Base-by-base conservation (phyloP, 2,113 vertebrate genomes). In the Lagopus leucura region DNA sequence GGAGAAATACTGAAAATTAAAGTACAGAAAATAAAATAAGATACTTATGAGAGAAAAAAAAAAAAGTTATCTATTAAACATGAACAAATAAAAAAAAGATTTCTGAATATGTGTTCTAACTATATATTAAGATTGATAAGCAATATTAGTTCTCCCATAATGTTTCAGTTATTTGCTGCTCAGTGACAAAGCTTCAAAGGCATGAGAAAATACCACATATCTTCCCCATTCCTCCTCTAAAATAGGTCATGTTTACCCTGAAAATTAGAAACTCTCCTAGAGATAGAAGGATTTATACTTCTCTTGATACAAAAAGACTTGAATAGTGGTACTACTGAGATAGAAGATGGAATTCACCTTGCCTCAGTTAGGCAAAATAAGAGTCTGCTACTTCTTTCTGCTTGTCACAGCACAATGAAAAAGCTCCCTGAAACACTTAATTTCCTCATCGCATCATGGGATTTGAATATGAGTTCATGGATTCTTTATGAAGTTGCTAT, bases 181-280 rank as follows among this genome's bases (percentile, higher is more conserved):
- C 15, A 14, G 15, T 48, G 58, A 24, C 13, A 61, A n/a, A 88
- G 0, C 17, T 79, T 52, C 6, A 18, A 48, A 65, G 8, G 1
- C 3, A 28, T 61, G 15, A 65, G 57, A 57, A 79, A 5, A 2
- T 27, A 22, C 3, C 1, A 2, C 17, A 5, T 45, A 4, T 34
- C 42, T 50, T 36, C 52, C 32, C 24, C 36, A 36, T 48, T 58
- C 15, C 1, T 5, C 10, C 18, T 12, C 7, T 60, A 27, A 86
- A 73, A 34, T 2, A 47, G 7, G 28, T 72, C 1, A 0, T 34
- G 2, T 60, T 65, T 71, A 42, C 32, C 4, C 16, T 67, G 60
- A 5, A 13, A 60, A 72, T 43, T 28, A 13, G 54, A 47, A 11
- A 48, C 17, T 22, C 13, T 43, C 10, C 21, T 45, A 63, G 5